Base-by-base conservation (phyloP, 2,888 invertebrate species). In the Drosophila prostipennis region DNA sequence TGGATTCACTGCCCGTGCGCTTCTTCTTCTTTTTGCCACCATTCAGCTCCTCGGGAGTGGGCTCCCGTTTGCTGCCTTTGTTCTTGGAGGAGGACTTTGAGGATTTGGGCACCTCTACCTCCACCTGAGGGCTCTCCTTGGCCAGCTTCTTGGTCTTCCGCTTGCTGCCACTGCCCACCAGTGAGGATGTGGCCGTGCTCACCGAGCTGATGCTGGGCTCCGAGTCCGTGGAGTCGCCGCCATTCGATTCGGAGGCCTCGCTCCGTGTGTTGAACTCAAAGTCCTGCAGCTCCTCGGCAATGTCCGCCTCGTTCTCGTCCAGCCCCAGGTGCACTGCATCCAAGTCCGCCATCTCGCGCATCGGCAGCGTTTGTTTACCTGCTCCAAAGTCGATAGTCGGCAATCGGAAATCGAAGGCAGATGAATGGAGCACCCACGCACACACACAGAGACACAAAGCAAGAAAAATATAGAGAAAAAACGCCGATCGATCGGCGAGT, bases 231-330 rank as follows among this genome's bases (percentile, higher is more conserved):
- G 96, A 95, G 79, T 95, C 95, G 48, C 95, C 95, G 4, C 87
- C 85, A 32, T 68, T 80, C 0, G 91, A 91, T 74, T 96, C 97
- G 54, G 97, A 96, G 34, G 97, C 96, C 93, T 98, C 98, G 91
- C 98, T 98, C 11, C 96, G 93, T 3, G 96, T 96, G 91, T 97
- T 97, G 89, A 96, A 97, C 6, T 92, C 92, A 86, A 96, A 96
- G 91, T 96, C 94, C 91, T 96, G 96, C 73, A 96, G 92, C 90
- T 96, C 96, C 89, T 96, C 96, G 48, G 95, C 95, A 91, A 96
- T 96, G 91, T 96, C 96, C 60, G 94, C 94, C 91, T 94, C 94
- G 72, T 94, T 94, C 92, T 94, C 94, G 86, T 94, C 94, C 89
- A 94, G 93, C 80, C 94, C 94, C 91, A 94, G 93, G 92, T 94